A percentile compares a stretch with the other conserved stretches of the same genome.
phyloP scores from a whole-genome alignment of 2,113 vertebrate genomes.

The Rissa tridactyla region DNA sequence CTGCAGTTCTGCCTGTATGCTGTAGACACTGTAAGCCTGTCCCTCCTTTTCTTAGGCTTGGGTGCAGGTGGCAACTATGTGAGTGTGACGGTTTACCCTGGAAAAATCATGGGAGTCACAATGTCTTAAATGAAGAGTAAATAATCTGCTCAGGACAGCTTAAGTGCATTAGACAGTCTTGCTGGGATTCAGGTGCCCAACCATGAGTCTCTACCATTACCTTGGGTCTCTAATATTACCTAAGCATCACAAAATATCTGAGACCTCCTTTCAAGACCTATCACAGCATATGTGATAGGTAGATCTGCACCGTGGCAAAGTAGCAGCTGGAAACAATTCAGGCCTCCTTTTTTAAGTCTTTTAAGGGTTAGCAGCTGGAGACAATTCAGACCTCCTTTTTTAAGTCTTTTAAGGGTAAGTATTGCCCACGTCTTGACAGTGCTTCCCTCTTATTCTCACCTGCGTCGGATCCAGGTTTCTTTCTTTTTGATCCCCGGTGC shows the following conservation, averaged over 20 bases:
- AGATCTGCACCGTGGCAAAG: neutral
- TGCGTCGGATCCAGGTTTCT: accelerated
- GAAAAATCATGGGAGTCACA: neutral
- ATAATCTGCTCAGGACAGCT: neutral
- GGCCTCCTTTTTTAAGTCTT: neutral
- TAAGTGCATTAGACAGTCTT: neutral
- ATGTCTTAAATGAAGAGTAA: neutral
- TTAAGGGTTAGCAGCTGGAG: neutral
- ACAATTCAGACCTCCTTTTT: neutral
- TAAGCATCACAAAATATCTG: neutral
- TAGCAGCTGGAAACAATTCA: neutral
- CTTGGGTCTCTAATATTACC: neutral
- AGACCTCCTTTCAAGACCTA: neutral
- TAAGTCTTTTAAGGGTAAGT: neutral
- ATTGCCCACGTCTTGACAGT: neutral
- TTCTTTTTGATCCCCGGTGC: neutral
- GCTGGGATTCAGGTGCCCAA: neutral
- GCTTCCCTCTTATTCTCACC: accelerated
- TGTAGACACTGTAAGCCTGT: neutral
- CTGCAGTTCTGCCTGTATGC: neutral
- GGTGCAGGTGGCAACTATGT: neutral
- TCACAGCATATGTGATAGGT: neutral
- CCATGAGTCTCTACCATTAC: neutral
- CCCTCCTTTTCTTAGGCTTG: neutral
- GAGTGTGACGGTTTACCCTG: neutral